These are phyloP conservation scores for Zoanthus sansibaricus DNA, from an alignment of 92 coral and sea anemone genomes.

Conservation along the genomic window DNA sequence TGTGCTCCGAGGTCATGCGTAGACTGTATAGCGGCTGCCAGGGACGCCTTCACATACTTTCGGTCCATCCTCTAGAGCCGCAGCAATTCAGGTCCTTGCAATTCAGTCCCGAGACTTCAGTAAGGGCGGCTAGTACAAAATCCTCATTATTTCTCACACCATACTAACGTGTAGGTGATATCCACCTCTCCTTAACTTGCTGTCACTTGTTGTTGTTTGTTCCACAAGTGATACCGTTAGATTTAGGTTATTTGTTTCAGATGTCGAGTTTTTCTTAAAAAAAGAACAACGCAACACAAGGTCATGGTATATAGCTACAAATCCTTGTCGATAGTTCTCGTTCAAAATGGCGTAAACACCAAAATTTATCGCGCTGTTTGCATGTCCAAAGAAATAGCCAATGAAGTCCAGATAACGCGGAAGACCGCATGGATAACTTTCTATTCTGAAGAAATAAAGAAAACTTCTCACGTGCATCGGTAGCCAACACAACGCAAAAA, in stretches of 20 bases:
- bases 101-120: too few relatives aligned
- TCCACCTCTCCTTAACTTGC: not conserved
- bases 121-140: too few relatives aligned
- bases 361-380: constrained; percentile 76
- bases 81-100: too few relatives aligned
- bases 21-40: too few relatives aligned
- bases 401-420: constrained; percentile 72
- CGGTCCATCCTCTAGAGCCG: too few relatives aligned
- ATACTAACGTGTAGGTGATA: too few relatives aligned
- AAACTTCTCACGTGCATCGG: constrained; percentile 76
- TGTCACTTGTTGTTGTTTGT: not conserved
- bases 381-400: constrained; percentile 84
- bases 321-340: constrained; percentile 57
- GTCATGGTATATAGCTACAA: constrained; percentile 13
- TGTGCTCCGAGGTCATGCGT: too few relatives aligned
- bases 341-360: constrained; percentile 74
- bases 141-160: too few relatives aligned
- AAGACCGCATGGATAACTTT: constrained; percentile 68
- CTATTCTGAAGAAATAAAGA: constrained; percentile 64
- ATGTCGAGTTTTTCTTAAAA: not conserved
- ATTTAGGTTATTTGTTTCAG: not conserved
- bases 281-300: constrained; percentile 5
- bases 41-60: too few relatives aligned
- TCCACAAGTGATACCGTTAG: constrained; percentile 25
- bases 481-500: constrained; percentile 81